Evolutionary conservation across 2,888 invertebrate genomes (phyloP), one percentile per base, ranked within the genome.

Genomic region (Orthosia gothica): DNA sequence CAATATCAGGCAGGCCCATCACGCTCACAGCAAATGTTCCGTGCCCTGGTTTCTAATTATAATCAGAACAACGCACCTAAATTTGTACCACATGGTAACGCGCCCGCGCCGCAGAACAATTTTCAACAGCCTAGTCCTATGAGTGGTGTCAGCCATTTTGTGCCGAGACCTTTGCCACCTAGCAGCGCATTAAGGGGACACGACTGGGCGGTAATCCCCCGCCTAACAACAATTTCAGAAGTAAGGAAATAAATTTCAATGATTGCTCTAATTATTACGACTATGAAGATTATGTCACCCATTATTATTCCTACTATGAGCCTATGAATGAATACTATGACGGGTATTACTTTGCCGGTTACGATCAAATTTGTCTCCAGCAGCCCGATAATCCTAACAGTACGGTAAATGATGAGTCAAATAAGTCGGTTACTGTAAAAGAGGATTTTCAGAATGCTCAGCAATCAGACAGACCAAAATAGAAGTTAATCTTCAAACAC

Each of bases 51-150:
- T 45, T 20, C 45, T 20, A 45, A 61, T 61, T 61, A 61, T 45
- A 61, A 61, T 15, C 61, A 62, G 1, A 61, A 61, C 47, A 61
- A 61, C 1, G 45, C 45, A 61, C 47, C 20, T 20, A 54, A 54
- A 20, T 54, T 54, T 5, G 20, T 54, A 13, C 54, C 20, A 5
- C 20, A 54, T 20, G 20, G 54, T 54, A 54, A 26, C 26, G 26
- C 26, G 26, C 26, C 26, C 26, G 26, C 26, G 26, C 26, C 26
- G 26, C 26, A 26, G 26, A 26, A 26, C 26, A 26, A 20, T n/a
- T n/a, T n/a, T n/a, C n/a, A n/a, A n/a, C n/a, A n/a, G n/a, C n/a
- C n/a, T n/a, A n/a, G n/a, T n/a, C n/a, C n/a, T n/a, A n/a, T n/a
- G n/a, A n/a, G n/a, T n/a, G n/a, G n/a, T n/a, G n/a, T n/a, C n/a